Percentiles rank a stretch among this genome's conserved stretches.
Conservation (phyloP, 2,113 vertebrate genomes). For the Phocoena phocoena region DNA sequence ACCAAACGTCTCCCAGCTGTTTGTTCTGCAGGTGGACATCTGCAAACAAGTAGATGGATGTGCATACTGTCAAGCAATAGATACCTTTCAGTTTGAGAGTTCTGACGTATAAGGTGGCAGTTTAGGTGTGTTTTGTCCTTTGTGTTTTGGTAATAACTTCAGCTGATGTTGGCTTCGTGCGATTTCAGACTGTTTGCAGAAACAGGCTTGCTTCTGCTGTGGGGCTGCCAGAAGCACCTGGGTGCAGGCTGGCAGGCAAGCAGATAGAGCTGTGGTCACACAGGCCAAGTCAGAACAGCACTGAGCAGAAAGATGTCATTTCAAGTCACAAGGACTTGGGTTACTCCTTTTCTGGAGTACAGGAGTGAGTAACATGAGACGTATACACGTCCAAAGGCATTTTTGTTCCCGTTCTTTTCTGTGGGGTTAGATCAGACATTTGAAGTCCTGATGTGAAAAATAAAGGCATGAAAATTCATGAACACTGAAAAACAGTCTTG, state of each 20-base stretch:
- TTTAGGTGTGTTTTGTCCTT: slow-evolving; percentile 23
- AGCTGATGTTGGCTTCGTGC: background rate
- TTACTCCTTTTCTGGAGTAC: slow-evolving; percentile 7
- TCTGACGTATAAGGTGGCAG: background rate
- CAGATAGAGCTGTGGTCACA: background rate
- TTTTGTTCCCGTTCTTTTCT: slow-evolving; percentile 31
- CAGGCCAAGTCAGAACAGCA: background rate
- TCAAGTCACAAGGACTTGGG: background rate
- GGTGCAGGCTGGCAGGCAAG: background rate
- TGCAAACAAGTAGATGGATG: slow-evolving; percentile 4
- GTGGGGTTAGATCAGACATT: slow-evolving; percentile 13
- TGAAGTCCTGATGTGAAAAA: background rate
- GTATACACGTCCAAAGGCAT: background rate
- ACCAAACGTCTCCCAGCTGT: background rate
- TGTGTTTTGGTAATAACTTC: slow-evolving; percentile 35
- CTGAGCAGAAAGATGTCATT: slow-evolving; percentile 34
- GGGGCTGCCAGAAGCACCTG: background rate
- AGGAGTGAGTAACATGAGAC: background rate
- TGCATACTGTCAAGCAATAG: background rate
- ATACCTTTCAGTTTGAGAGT: slow-evolving; percentile 22
- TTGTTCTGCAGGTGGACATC: slow-evolving; percentile 1
- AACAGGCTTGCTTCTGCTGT: background rate
- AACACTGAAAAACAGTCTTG: background rate
- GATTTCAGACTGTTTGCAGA: slow-evolving; percentile 19
- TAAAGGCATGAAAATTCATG: slow-evolving; percentile 5